Conservation (phyloP, 2,113 vertebrate genomes). For the Xenopus borealis region DNA sequence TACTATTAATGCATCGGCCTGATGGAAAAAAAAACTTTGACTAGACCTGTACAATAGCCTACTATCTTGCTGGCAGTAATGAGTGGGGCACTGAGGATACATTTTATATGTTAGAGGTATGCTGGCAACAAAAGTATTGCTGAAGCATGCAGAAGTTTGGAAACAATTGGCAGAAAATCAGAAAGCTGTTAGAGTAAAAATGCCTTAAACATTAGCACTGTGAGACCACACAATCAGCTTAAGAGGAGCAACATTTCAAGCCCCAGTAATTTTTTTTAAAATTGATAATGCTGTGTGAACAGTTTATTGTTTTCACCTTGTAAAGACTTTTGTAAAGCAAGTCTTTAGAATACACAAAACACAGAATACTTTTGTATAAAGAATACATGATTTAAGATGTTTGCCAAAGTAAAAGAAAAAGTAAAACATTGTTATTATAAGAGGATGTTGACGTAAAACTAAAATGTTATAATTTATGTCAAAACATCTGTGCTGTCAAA, state of each 20-base stretch:
- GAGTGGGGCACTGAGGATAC: neutral
- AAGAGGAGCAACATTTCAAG: neutral
- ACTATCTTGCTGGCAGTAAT: neutral
- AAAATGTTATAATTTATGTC: too few relatives aligned
- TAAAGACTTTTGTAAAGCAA: conserved; percentile 26
- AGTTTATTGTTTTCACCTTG: conserved; percentile 1
- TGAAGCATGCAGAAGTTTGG: neutral
- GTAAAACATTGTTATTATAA: too few relatives aligned
- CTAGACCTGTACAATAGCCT: neutral
- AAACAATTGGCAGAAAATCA: neutral
- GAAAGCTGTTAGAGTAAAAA: neutral
- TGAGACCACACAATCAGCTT: neutral
- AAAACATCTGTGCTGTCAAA: too few relatives aligned
- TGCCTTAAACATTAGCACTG: neutral
- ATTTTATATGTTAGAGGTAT: neutral
- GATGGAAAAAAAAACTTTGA: neutral
- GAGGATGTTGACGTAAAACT: too few relatives aligned
- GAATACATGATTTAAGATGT: too few relatives aligned
- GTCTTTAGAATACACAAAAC: conserved; percentile 2
- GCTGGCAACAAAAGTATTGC: neutral
- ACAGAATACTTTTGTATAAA: too few relatives aligned
- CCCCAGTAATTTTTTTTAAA: conserved; percentile 17
- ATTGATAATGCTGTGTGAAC: conserved; percentile 10
- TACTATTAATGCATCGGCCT: neutral
- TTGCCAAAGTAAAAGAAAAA: too few relatives aligned